Evolutionary conservation across 2,888 invertebrate genomes (phyloP).

Genomic region (Polia nebulosa): DNA sequence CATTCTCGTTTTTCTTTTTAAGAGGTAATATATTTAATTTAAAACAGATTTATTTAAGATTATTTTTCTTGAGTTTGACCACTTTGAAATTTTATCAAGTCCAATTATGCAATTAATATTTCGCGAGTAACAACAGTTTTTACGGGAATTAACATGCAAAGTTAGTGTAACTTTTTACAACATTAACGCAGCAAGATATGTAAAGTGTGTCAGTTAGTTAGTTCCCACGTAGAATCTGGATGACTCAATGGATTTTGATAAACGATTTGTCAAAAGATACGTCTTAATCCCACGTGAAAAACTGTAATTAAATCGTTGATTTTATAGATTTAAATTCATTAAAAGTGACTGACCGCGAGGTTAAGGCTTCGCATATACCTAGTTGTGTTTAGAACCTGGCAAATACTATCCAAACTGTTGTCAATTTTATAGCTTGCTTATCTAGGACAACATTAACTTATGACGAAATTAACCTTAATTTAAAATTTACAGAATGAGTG

Average conservation of each 20-base stretch:
- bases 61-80: too few relatives aligned
- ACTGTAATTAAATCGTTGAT: conserved; percentile 28
- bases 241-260: conserved; percentile 58
- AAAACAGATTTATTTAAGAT: not conserved
- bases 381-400: not conserved
- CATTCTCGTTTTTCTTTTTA: not conserved
- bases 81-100: not conserved
- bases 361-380: not conserved
- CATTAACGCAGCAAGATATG: conserved; percentile 27
- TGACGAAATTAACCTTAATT: not conserved
- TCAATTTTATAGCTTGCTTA: not conserved
- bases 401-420: not conserved
- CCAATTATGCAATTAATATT: not conserved
- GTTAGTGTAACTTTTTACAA: conserved; percentile 31
- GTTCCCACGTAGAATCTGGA: conserved; percentile 58
- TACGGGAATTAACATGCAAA: conserved; percentile 9
- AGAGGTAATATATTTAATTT: not conserved
- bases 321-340: not conserved
- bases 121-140: not conserved
- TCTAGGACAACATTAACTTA: not conserved
- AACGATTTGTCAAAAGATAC: conserved; percentile 48
- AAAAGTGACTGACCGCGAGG: too few relatives aligned
- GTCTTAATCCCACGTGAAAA: conserved; percentile 55
- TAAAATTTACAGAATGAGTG: not conserved
- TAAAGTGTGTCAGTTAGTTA: conserved; percentile 47